phyloP scores from a whole-genome alignment of 1,140 invertebrate genomes.

The Drosophila yakuba region DNA sequence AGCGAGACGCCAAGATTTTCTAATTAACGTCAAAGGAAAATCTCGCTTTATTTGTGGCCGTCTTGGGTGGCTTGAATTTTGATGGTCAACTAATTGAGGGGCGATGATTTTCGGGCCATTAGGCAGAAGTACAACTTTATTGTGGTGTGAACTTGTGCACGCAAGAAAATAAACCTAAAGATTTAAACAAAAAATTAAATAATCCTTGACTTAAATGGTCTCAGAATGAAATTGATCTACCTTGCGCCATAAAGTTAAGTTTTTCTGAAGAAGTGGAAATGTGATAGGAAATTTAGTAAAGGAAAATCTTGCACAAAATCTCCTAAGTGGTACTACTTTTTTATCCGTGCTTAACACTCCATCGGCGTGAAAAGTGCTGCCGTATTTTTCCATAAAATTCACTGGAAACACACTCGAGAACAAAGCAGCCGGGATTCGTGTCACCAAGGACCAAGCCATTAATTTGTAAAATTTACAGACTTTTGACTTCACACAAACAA shows the following conservation, averaged over 20 bases:
- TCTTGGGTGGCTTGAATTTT: slow-evolving; percentile 10
- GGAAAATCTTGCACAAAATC: too few species aligned
- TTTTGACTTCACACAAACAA: slow-evolving; percentile 39
- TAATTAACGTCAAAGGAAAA: slow-evolving; percentile 48
- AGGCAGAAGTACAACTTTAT: slow-evolving; percentile 9
- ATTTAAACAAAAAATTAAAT: neutral
- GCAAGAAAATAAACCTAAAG: neutral
- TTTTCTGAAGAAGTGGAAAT: too few species aligned
- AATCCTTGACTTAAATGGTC: too few species aligned
- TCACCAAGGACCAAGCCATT: slow-evolving; percentile 45
- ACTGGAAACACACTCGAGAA: slow-evolving; percentile 19
- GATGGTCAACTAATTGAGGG: slow-evolving; percentile 41
- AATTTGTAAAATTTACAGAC: slow-evolving; percentile 57
- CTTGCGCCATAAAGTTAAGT: too few species aligned
- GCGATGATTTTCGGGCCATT: slow-evolving; percentile 39
- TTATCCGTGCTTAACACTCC: neutral
- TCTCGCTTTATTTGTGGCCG: neutral
- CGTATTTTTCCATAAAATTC: slow-evolving; percentile 29
- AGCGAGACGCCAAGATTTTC: slow-evolving; percentile 35
- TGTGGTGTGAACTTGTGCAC: neutral
- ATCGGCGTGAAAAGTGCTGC: slow-evolving; percentile 41
- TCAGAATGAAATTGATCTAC: too few species aligned
- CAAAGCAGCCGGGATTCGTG: slow-evolving; percentile 32
- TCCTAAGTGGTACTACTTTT: neutral
- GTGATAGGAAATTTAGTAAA: too few species aligned